A percentile compares a stretch with the other conserved stretches of the same genome.
These are phyloP conservation scores for Agapornis canus DNA, from an alignment of 2,797 vertebrate genomes.

Conservation along the genomic window DNA sequence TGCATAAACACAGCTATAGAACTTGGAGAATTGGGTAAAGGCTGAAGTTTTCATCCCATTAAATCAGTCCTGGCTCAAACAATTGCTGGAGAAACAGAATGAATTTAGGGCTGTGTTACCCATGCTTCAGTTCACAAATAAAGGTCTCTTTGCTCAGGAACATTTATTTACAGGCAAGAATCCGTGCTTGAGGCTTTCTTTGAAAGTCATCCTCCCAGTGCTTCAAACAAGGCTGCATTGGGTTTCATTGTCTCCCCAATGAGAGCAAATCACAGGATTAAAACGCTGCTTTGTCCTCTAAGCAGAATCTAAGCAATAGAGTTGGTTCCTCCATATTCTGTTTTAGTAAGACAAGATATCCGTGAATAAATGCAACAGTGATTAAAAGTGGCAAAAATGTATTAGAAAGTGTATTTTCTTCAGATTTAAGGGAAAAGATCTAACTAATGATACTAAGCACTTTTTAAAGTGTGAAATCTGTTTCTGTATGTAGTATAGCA, in stretches of 20 bases:
- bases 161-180: not conserved
- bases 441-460: slow-evolving; percentile 36
- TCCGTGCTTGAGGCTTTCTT: not conserved
- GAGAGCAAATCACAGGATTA: not conserved
- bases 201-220: not conserved
- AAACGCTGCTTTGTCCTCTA: not conserved
- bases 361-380: not conserved
- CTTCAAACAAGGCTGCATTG: not conserved
- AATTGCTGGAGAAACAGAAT: not conserved
- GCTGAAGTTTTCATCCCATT: not conserved
- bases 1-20: not conserved
- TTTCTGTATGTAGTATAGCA: not conserved
- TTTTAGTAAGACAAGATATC: not conserved
- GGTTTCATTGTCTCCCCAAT: not conserved
- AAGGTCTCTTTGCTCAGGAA: not conserved
- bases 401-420: slow-evolving; percentile 26
- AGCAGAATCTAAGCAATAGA: not conserved
- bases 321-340: not conserved
- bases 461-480: not conserved
- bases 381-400: not conserved
- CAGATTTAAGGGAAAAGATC: slow-evolving; percentile 23
- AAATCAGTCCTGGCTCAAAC: not conserved
- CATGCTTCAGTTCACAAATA: not conserved
- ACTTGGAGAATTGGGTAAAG: not conserved
- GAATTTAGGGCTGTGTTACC: not conserved